phyloP scores from a whole-genome alignment of 2,888 invertebrate species.

The Netelia inedita region DNA sequence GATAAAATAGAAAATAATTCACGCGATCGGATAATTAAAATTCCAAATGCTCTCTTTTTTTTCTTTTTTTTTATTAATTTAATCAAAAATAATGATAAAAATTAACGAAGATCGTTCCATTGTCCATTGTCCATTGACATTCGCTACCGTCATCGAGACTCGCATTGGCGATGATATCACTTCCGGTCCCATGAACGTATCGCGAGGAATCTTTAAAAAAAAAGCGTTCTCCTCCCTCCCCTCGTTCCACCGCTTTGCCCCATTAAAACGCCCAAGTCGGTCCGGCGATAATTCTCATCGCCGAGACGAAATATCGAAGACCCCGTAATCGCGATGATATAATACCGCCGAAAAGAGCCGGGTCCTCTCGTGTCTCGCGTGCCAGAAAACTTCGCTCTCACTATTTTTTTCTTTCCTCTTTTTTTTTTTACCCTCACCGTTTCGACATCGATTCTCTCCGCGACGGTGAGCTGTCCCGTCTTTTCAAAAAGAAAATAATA shows the following conservation, averaged over 20 bases:
- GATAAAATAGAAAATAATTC: neutral
- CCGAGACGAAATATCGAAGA: slow-evolving; percentile 24
- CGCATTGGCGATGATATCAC: slow-evolving; percentile 55
- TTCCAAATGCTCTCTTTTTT: neutral
- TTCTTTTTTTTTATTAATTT: neutral
- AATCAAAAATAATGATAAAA: neutral
- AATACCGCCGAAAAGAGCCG: slow-evolving; percentile 43
- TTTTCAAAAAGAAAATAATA: neutral
- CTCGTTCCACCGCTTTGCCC: neutral
- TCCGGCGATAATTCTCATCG: slow-evolving; percentile 43
- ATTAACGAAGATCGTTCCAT: too few species aligned
- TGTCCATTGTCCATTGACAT: neutral
- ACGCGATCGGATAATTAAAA: neutral
- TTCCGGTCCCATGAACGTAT: slow-evolving; percentile 27
- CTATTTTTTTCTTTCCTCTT: slow-evolving; percentile 43
- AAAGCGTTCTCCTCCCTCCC: slow-evolving; percentile 2
- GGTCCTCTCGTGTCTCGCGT: slow-evolving; percentile 22
- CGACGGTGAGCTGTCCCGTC: slow-evolving; percentile 7
- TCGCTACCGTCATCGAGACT: neutral
- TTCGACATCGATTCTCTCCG: slow-evolving; percentile 43
- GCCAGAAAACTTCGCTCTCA: slow-evolving; percentile 46
- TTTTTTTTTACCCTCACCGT: slow-evolving; percentile 24
- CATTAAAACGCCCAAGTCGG: slow-evolving; percentile 6
- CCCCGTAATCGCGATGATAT: slow-evolving; percentile 61
- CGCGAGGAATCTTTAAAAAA: slow-evolving; percentile 26